Base-by-base conservation (phyloP, 2,113 vertebrate species). In the Gopherus evgoodei region DNA sequence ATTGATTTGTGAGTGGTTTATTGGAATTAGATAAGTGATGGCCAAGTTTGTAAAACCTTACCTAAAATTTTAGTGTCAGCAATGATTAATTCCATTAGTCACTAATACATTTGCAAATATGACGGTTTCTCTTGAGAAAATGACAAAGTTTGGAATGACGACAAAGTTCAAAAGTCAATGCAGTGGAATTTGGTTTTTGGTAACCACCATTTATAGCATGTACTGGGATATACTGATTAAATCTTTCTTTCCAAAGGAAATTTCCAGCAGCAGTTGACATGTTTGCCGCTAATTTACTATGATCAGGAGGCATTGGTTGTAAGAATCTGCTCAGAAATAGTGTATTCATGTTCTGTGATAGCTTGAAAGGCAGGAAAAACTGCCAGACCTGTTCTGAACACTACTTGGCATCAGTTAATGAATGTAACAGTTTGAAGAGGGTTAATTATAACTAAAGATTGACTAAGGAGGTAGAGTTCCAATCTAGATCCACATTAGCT, bases 31-130 rank as follows among this genome's bases (percentile, higher is more conserved):
- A 88, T 89, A 94, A 97, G 87, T 95, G 94, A 93, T 94, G 59
- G 83, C 88, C 90, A 96, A 96, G 85, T 90, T 83, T 91, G 90
- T 95, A 76, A 97, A 97, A 98, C 94, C 97, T 93, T 90, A 97
- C 95, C 12, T 90, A 96, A 96, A 97, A 97, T 94, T 95, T 94
- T 93, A 89, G 95, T 90, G 57, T 91, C 22, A 6, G 96, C 65
- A 87, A 93, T 95, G 81, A 93, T 93, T 91, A 89, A 79, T 59
- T 97, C 94, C 87, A 75, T 52, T 93, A 62, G 83, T 59, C 92
- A 54, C 69, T 13, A 91, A 81, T 13, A 50, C 42, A n/a, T 90
- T 89, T 96, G 94, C 90, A 95, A 95, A 88, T 81, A 69, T 35
- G 84, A 53, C 22, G 25, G 2, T 35, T 83, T 76, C n/a, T 92